A percentile compares a stretch with the other conserved stretches of the same genome.
phyloP scores from a whole-genome alignment of 1,140 invertebrate genomes.

The Drosophila miranda region DNA sequence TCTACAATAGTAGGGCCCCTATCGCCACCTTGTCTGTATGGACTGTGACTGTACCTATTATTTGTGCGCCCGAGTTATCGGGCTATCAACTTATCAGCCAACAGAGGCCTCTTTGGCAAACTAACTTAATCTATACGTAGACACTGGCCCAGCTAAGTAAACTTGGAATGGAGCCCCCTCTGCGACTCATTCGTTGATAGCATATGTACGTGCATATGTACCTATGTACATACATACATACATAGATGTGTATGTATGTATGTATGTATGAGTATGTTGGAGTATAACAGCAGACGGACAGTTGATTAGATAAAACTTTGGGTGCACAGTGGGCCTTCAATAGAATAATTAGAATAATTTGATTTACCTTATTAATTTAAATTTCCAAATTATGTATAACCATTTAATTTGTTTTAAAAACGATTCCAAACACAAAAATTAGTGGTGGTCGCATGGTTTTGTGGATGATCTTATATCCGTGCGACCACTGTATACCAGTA shows the following conservation, averaged over 20 bases:
- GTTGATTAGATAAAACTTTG: constrained; percentile 65
- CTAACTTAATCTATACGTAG: constrained; percentile 42
- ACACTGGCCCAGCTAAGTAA: constrained; percentile 60
- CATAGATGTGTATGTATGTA: not conserved
- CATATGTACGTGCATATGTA: constrained; percentile 35
- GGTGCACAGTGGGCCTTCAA: constrained; percentile 12
- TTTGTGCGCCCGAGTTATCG: constrained; percentile 38
- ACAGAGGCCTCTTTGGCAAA: constrained; percentile 57
- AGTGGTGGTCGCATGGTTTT: no score
- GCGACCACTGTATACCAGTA: no score
- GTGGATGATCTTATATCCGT: no score
- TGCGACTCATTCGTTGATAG: constrained; percentile 44
- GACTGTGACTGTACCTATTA: constrained; percentile 65
- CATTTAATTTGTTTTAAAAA: no score
- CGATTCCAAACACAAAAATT: no score
- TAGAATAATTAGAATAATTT: not conserved
- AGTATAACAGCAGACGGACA: constrained; percentile 35
- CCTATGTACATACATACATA: constrained; percentile 20
- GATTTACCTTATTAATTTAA: no score
- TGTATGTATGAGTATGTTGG: no score
- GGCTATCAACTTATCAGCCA: constrained; percentile 64
- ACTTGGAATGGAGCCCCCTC: constrained; percentile 53
- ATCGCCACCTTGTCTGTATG: constrained; percentile 68
- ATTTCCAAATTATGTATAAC: no score
- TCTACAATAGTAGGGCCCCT: constrained; percentile 2